Evolutionary conservation across 1,140 invertebrate species (phyloP).

Genomic region (Drosophila parabipectinata): DNA sequence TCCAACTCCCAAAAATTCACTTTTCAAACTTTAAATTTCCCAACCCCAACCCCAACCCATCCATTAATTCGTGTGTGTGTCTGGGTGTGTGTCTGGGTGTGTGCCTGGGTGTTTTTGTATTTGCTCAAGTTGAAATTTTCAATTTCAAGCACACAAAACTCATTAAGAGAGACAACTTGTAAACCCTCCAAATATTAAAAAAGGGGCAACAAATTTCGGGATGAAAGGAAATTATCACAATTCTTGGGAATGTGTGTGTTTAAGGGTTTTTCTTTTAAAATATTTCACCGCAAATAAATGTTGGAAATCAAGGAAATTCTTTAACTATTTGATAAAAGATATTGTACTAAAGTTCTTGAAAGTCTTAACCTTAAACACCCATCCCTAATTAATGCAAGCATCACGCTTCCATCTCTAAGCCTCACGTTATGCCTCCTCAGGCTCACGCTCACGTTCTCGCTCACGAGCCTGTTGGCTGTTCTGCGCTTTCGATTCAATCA

Average conservation of each 20-base stretch:
- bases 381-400: conserved; percentile 8
- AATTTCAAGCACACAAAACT: conserved; percentile 46
- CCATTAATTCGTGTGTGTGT: not conserved
- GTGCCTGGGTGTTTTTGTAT: conserved; percentile 27
- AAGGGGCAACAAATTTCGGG: conserved; percentile 30
- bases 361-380: not conserved
- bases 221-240: conserved; percentile 26
- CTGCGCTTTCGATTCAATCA: conserved; percentile 65
- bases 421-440: conserved; percentile 23
- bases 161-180: conserved; percentile 38
- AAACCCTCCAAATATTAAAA: conserved; percentile 19
- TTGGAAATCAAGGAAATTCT: no score
- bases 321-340: no score
- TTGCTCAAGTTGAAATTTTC: conserved; percentile 49
- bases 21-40: not conserved
- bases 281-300: not conserved
- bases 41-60: not conserved
- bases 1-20: conserved; percentile 3
- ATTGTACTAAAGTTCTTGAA: no score
- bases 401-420: conserved; percentile 25
- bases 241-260: conserved; percentile 7
- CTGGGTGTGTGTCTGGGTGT: conserved; percentile 1
- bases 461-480: conserved; percentile 27
- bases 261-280: no score
- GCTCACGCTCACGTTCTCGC: not conserved